Conservation (phyloP, 2,113 vertebrate species). For the Myrmophylax atrothorax region DNA sequence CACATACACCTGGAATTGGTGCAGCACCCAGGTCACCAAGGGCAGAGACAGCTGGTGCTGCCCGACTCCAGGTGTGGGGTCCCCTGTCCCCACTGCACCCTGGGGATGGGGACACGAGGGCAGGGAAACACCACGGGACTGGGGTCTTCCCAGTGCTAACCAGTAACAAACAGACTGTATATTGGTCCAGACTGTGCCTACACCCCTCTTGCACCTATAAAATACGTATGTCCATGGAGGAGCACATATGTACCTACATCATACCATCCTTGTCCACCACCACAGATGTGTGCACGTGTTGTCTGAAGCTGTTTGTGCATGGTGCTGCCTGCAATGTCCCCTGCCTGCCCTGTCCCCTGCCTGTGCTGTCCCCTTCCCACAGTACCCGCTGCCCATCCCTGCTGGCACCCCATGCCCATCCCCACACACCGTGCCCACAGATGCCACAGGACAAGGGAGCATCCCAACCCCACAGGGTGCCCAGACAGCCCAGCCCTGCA, state of each 20-base stretch:
- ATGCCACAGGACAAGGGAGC: neutral
- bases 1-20: rapidly evolving
- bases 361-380: neutral
- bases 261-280: neutral
- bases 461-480: neutral
- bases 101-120: neutral
- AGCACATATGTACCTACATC: rapidly evolving
- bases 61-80: neutral
- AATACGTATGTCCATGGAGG: rapidly evolving
- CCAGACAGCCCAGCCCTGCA: neutral
- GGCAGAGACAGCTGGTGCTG: neutral
- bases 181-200: rapidly evolving
- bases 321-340: neutral
- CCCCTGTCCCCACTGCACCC: neutral
- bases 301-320: neutral
- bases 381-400: neutral
- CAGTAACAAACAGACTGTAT: rapidly evolving
- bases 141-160: neutral
- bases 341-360: neutral
- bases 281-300: neutral
- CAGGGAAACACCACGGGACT: rapidly evolving
- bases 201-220: rapidly evolving
- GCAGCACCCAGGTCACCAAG: neutral
- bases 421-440: rapidly evolving
- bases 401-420: neutral